phyloP scores from a whole-genome alignment of 2,888 invertebrate genomes.

The Galeruca laticollis region DNA sequence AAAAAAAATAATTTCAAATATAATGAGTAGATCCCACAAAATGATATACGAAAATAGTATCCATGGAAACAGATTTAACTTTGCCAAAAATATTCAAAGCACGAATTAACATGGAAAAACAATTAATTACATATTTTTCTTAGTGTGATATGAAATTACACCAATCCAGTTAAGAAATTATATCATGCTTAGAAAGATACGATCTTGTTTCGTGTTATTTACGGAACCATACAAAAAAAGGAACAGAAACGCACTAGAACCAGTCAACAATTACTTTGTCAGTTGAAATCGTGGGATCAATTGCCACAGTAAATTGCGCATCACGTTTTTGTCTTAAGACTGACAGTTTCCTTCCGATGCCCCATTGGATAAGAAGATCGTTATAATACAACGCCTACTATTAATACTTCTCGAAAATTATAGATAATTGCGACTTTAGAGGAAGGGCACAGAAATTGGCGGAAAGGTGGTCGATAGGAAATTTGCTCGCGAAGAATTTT shows the following conservation, averaged over 20 bases:
- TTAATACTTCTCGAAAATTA: conserved; percentile 51
- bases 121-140: neutral
- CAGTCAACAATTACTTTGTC: conserved; percentile 63
- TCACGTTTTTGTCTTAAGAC: conserved; percentile 57
- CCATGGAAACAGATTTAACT: too few relatives aligned
- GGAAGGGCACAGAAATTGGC: conserved; percentile 1
- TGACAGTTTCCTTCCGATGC: conserved; percentile 64
- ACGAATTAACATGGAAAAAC: too few relatives aligned
- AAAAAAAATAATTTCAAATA: too few relatives aligned
- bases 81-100: too few relatives aligned
- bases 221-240: conserved; percentile 53
- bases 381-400: conserved; percentile 50
- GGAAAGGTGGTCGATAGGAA: conserved; percentile 22
- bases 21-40: too few relatives aligned
- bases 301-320: conserved; percentile 60
- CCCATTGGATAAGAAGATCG: conserved; percentile 48
- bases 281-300: conserved; percentile 58
- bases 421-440: conserved; percentile 47
- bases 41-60: too few relatives aligned
- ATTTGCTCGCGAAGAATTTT: neutral
- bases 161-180: conserved; percentile 18
- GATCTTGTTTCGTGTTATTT: conserved; percentile 20
- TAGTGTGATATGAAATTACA: neutral
- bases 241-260: conserved; percentile 59
- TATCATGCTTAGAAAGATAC: conserved; percentile 25